Conservation (phyloP, 2,888 invertebrate species). For the Syritta pipiens region DNA sequence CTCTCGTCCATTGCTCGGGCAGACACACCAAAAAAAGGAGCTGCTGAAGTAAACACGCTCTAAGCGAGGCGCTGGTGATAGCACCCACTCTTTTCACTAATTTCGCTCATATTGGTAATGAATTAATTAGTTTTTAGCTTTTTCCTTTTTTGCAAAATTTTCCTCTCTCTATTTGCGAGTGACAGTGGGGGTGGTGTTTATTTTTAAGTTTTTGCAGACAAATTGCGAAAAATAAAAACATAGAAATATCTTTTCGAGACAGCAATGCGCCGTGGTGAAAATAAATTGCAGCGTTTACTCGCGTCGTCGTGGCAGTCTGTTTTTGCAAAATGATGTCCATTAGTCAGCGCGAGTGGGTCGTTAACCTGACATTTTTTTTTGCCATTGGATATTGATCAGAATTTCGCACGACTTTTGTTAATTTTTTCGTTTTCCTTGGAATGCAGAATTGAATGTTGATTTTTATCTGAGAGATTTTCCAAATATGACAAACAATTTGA, state of each 20-base stretch:
- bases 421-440: too few species aligned
- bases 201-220: conserved; percentile 21
- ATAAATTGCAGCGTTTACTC: conserved; percentile 11
- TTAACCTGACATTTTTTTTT: conserved; percentile 29
- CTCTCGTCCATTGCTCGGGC: conserved; percentile 34
- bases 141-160: neutral
- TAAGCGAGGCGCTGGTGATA: neutral
- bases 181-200: conserved; percentile 20
- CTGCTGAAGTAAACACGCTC: conserved; percentile 29
- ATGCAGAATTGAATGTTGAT: neutral
- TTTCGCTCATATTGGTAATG: conserved; percentile 43
- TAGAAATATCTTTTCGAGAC: neutral
- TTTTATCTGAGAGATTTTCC: too few species aligned
- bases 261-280: neutral
- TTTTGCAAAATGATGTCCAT: conserved; percentile 7
- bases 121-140: conserved; percentile 8
- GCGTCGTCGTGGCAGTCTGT: neutral
- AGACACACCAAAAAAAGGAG: conserved; percentile 26
- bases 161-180: neutral
- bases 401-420: conserved; percentile 4
- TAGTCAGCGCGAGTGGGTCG: conserved; percentile 20
- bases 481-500: too few species aligned
- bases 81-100: conserved; percentile 1
- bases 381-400: conserved; percentile 20
- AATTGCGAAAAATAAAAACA: conserved; percentile 6